Evolutionary conservation across 2,888 invertebrate genomes (phyloP), one percentile per base, ranked within the genome.

Genomic region (Ceramica pisi): DNA sequence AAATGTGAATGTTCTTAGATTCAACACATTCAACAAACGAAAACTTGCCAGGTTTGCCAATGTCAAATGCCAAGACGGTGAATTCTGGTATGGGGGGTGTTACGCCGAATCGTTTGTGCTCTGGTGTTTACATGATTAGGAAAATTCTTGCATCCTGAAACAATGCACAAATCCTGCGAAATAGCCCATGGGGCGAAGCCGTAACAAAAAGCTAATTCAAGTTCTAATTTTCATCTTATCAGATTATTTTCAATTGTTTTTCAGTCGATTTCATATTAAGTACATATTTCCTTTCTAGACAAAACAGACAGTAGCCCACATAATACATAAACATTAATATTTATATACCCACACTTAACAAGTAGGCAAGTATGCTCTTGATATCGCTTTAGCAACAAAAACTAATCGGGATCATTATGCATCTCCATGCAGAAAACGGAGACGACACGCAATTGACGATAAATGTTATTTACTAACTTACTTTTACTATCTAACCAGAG

Each of bases 401-500:
- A 71, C 73, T 71, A 71, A 82, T 78, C 79, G 63, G 35, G 51
- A 78, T 67, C 66, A 78, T 78, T 83, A 81, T 86, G 80, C 76
- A 80, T 75, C 74, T 62, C 67, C 61, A 67, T 76, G 79, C 80
- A 80, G 85, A 83, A 85, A 84, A 82, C 78, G 72, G 75, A 78
- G 83, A 71, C 59, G 63, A 81, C 72, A 81, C 66, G 78, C 71
- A 64, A 71, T 64, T 71, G 78, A 71, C 66, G 55, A 78, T 67
- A 81, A 78, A 81, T 67, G 44, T 48, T 44, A 16, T 19, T 2
- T 9, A 51, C 78, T 31, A 71, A 78, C 56, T 56, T 64, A 63
- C 9, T 53, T 21, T 21, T 48, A 16, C 46, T 0, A 12, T 38
- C 48, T 21, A 9, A 44, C 16, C 48, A 56, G 61, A 38, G 60